A percentile compares a stretch with the other conserved stretches of the same genome.
Evolutionary conservation across 2,888 invertebrate species (phyloP).

Genomic region (Volucella inanis): DNA sequence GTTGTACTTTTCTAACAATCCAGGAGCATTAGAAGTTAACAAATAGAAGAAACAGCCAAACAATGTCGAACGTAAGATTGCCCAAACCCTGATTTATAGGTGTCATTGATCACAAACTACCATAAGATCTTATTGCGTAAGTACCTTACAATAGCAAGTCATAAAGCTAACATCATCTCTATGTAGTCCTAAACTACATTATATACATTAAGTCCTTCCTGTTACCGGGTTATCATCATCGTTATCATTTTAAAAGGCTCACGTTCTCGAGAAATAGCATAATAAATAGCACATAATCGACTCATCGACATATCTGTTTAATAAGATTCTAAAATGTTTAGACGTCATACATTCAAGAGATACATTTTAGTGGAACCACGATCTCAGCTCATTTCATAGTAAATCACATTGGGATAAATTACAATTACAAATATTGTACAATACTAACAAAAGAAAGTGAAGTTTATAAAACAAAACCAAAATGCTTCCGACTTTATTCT

Average conservation of each 20-base stretch:
- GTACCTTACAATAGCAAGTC: background rate
- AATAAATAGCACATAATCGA: too few species aligned
- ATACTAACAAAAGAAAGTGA: conserved; percentile 3
- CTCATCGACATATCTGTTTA: background rate
- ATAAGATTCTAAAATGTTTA: conserved; percentile 29
- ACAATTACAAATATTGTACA: conserved; percentile 28
- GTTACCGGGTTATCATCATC: background rate
- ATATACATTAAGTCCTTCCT: background rate
- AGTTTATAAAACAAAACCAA: conserved; percentile 32
- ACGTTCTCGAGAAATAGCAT: background rate
- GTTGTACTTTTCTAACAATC: too few species aligned
- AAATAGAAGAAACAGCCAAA: background rate
- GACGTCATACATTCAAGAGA: background rate
- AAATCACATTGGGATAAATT: conserved; percentile 7
- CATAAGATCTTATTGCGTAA: conserved; percentile 24
- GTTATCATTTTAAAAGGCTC: conserved; percentile 8
- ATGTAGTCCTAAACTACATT: background rate
- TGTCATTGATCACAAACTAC: background rate
- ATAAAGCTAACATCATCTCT: background rate
- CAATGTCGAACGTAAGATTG: conserved; percentile 35
- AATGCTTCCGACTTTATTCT: conserved; percentile 85
- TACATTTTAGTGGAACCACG: conserved; percentile 44
- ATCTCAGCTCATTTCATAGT: conserved; percentile 9
- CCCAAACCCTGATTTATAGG: too few species aligned
- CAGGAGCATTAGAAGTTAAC: background rate